Conservation (phyloP, 2,888 invertebrate species). For the Hypolimnas misippus region DNA sequence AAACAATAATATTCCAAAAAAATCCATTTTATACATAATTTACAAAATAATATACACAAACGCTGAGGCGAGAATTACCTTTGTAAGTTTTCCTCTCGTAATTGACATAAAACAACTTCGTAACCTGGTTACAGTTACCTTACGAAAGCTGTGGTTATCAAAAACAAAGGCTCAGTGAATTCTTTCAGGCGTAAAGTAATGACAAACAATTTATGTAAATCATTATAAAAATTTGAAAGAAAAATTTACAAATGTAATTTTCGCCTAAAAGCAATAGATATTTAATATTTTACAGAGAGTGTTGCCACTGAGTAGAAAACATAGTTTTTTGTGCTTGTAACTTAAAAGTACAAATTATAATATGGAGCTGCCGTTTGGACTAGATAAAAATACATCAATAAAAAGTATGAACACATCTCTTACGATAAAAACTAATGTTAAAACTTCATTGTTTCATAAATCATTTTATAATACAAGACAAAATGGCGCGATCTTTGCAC, state of each 20-base stretch:
- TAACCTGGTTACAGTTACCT: too few relatives aligned
- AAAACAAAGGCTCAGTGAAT: too few relatives aligned
- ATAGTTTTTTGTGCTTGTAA: constrained; percentile 20
- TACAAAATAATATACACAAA: constrained; percentile 4
- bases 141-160: too few relatives aligned
- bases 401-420: constrained; percentile 46
- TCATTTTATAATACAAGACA: not conserved
- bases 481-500: not conserved
- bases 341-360: constrained; percentile 37
- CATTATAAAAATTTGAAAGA: too few relatives aligned
- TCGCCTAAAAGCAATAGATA: too few relatives aligned
- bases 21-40: constrained; percentile 3
- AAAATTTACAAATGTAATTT: too few relatives aligned
- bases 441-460: constrained; percentile 4
- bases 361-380: constrained; percentile 54
- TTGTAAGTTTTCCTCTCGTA: too few relatives aligned
- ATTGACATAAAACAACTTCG: too few relatives aligned
- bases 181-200: too few relatives aligned
- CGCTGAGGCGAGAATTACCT: too few relatives aligned
- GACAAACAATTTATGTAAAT: too few relatives aligned
- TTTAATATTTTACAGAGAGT: constrained; percentile 12
- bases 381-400: constrained; percentile 49
- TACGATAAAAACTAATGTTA: constrained; percentile 7
- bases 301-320: constrained; percentile 2
- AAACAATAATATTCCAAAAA: not conserved